A percentile compares a stretch with the other conserved stretches of the same genome.
Evolutionary conservation across 1,140 invertebrate species (phyloP).

Genomic region (Thrips palmi): DNA sequence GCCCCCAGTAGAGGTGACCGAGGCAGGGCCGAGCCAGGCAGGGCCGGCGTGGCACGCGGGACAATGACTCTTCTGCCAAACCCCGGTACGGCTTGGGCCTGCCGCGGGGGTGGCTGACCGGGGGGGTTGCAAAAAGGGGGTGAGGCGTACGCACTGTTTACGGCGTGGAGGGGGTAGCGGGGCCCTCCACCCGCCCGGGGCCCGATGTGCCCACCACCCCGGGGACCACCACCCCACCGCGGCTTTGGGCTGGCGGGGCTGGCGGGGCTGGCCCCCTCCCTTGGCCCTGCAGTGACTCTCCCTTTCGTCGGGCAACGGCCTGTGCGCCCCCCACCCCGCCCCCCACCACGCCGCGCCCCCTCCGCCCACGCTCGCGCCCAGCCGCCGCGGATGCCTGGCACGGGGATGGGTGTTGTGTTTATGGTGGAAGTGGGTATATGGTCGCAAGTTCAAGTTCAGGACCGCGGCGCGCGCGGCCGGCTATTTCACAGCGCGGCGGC

Average conservation of each 20-base stretch:
- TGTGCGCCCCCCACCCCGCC: conserved; percentile 7
- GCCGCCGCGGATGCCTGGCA: background rate
- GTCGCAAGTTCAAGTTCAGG: too few relatives aligned
- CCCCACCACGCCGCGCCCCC: background rate
- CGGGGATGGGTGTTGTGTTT: background rate
- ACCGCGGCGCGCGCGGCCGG: too few relatives aligned
- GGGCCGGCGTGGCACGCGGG: background rate
- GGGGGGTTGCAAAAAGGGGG: conserved; percentile 1
- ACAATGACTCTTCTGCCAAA: background rate
- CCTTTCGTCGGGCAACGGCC: too few relatives aligned
- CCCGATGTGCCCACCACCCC: background rate
- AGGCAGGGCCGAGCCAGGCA: conserved; percentile 3
- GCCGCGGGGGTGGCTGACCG: background rate
- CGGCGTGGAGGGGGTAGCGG: conserved; percentile 1
- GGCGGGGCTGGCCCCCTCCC: conserved; percentile 4
- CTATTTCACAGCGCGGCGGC: too few relatives aligned
- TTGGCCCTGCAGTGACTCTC: too few relatives aligned
- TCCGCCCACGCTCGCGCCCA: background rate
- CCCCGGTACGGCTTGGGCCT: background rate
- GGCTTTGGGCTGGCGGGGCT: background rate
- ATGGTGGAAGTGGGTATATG: too few relatives aligned
- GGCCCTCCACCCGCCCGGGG: conserved; percentile 1
- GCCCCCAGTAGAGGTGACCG: background rate
- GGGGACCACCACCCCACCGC: background rate
- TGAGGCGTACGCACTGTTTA: conserved; percentile 4